Conservation (phyloP, 2,797 vertebrate species). For the Sphenodon punctatus region DNA sequence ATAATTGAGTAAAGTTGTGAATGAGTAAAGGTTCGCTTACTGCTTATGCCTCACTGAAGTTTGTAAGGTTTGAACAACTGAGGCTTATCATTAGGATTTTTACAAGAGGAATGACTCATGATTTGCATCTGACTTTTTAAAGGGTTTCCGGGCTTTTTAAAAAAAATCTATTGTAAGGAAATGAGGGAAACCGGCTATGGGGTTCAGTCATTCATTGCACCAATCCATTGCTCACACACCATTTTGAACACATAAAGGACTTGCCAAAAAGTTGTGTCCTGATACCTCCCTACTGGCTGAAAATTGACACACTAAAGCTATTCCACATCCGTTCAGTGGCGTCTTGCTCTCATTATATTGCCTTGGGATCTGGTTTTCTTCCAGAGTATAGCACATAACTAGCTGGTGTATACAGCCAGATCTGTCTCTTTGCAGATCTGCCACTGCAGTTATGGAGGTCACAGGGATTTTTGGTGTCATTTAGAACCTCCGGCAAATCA, state of each 20-base stretch:
- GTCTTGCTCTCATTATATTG: conserved; percentile 21
- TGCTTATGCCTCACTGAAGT: neutral
- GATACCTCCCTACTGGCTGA: conserved; percentile 52
- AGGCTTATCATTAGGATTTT: conserved; percentile 1
- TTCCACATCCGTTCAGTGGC: conserved; percentile 36
- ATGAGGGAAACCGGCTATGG: neutral
- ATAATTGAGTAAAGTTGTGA: conserved; percentile 31
- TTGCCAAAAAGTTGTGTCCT: conserved; percentile 60
- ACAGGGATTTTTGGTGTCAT: neutral
- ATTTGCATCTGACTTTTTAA: conserved; percentile 49
- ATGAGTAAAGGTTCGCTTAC: conserved; percentile 39
- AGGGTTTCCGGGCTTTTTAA: conserved; percentile 12
- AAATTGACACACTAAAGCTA: conserved; percentile 22
- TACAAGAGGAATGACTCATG: conserved; percentile 43
- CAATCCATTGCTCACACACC: neutral
- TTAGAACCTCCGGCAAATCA: neutral
- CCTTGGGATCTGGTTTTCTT: conserved; percentile 34
- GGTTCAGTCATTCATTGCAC: neutral
- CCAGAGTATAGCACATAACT: neutral
- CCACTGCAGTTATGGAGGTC: neutral
- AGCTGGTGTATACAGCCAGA: neutral
- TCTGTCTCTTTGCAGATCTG: conserved; percentile 26
- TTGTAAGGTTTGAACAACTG: conserved; percentile 27
- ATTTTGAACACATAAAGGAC: conserved; percentile 49
- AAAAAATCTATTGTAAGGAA: neutral